Percentiles rank a stretch among this genome's conserved stretches.
phyloP scores from a whole-genome alignment of 2,888 invertebrate genomes.

The Stenolophus ochropezus region DNA sequence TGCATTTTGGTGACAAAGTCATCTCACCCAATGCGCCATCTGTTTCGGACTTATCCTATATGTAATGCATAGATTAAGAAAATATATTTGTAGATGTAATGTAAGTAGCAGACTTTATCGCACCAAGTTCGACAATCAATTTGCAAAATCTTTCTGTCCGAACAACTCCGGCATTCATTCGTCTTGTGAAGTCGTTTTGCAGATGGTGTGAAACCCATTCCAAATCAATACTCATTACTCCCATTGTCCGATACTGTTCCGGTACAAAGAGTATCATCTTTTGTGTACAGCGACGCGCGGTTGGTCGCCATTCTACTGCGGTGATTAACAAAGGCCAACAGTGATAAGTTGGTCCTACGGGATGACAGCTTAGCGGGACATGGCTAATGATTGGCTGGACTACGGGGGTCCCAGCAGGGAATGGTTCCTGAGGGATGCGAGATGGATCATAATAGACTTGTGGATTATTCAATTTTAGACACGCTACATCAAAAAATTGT shows the following conservation, averaged over 20 bases:
- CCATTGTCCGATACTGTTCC: background rate
- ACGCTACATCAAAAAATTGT: background rate
- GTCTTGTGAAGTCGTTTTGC: no score
- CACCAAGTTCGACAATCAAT: no score
- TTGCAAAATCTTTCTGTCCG: background rate
- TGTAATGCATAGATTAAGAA: no score
- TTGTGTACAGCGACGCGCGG: background rate
- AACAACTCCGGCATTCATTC: no score
- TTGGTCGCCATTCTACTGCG: background rate
- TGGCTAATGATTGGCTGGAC: slow-evolving; percentile 59
- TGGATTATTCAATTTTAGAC: background rate
- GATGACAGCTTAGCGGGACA: slow-evolving; percentile 55
- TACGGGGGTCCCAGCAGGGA: slow-evolving; percentile 12
- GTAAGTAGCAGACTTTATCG: no score
- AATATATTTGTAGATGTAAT: no score
- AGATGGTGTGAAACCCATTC: background rate
- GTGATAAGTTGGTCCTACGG: slow-evolving; percentile 51
- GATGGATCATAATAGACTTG: background rate
- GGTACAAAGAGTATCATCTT: background rate
- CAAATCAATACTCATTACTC: background rate
- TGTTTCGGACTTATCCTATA: no score
- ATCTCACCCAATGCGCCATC: no score
- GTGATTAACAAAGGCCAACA: slow-evolving; percentile 55
- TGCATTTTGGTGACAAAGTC: no score
- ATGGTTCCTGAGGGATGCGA: background rate